phyloP scores from a whole-genome alignment of 30 jellyfish, hydroid and myxozoan species.

The Pelagia noctiluca region DNA sequence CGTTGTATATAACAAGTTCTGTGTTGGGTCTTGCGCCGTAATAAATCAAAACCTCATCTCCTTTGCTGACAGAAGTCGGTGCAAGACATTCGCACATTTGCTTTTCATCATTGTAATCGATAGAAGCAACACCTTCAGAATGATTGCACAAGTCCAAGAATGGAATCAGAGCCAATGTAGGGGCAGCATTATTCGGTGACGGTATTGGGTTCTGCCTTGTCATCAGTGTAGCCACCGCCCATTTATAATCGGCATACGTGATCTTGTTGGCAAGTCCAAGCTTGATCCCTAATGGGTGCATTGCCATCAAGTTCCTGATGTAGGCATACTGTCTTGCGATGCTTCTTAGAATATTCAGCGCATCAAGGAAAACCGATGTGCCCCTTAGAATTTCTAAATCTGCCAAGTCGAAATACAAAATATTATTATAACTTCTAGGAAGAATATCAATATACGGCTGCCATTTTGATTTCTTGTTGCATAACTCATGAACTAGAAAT shows the following conservation, averaged over 20 bases:
- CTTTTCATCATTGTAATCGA: constrained; percentile 43
- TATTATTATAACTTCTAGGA: constrained; percentile 51
- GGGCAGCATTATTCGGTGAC: constrained; percentile 15
- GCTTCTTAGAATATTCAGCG: constrained; percentile 56
- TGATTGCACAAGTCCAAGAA: constrained; percentile 74
- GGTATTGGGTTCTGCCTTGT: constrained; percentile 76
- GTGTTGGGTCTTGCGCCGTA: constrained; percentile 76
- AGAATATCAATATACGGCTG: constrained; percentile 49
- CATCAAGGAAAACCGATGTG: constrained; percentile 41
- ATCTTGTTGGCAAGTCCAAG: constrained; percentile 50
- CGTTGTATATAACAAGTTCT: constrained; percentile 63
- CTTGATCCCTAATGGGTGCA: constrained; percentile 52
- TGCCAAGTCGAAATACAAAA: constrained; percentile 48
- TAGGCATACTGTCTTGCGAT: constrained; percentile 77
- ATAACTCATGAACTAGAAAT: constrained; percentile 36
- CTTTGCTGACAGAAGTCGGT: background rate
- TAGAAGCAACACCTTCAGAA: constrained; percentile 42
- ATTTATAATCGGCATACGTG: constrained; percentile 52
- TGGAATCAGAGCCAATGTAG: constrained; percentile 65
- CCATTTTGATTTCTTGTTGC: constrained; percentile 61
- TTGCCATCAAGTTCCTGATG: constrained; percentile 39
- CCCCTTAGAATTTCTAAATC: constrained; percentile 58
- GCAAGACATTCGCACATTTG: constrained; percentile 49
- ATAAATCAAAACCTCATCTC: constrained; percentile 43
- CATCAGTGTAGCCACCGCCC: constrained; percentile 82